Evolutionary conservation across 2,113 vertebrate species (phyloP).

Genomic region (Hippocampus abdominalis): DNA sequence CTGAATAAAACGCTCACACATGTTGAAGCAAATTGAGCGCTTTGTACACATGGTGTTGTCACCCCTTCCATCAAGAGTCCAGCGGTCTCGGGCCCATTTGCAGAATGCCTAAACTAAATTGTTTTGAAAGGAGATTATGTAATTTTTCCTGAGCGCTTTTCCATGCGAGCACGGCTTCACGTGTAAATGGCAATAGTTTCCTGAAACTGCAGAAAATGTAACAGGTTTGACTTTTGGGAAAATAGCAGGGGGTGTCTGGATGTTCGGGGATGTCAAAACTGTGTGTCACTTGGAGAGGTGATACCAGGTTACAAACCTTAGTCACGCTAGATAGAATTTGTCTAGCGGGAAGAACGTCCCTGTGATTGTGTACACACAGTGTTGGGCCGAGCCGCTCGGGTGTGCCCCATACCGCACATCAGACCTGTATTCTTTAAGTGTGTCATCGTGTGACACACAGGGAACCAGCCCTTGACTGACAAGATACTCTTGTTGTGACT

Average conservation of each 20-base stretch:
- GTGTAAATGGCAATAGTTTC: slow-evolving; percentile 13
- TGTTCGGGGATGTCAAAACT: slow-evolving; percentile 8
- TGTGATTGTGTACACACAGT: slow-evolving; percentile 13
- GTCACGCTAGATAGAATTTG: slow-evolving; percentile 13
- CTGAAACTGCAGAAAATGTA: slow-evolving; percentile 11
- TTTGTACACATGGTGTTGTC: slow-evolving; percentile 8
- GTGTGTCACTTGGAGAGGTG: slow-evolving; percentile 19
- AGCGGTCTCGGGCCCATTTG: slow-evolving; percentile 11
- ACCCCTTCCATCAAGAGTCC: slow-evolving; percentile 19
- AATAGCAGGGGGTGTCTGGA: background rate
- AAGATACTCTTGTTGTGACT: slow-evolving; percentile 46
- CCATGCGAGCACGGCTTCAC: slow-evolving; percentile 27
- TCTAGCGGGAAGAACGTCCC: slow-evolving; percentile 5
- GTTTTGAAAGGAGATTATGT: slow-evolving; percentile 23
- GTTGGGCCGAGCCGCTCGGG: slow-evolving; percentile 51
- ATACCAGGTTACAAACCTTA: background rate
- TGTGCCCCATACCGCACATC: slow-evolving; percentile 54
- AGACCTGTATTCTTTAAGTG: slow-evolving; percentile 52
- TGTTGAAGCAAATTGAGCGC: slow-evolving; percentile 14
- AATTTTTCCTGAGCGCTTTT: slow-evolving; percentile 38
- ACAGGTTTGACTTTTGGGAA: slow-evolving; percentile 6
- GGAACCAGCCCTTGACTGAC: slow-evolving; percentile 19
- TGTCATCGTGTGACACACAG: slow-evolving; percentile 59
- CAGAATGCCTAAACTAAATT: slow-evolving; percentile 26
- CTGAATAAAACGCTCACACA: slow-evolving; percentile 25